Conservation (phyloP, 2,888 invertebrate genomes). For the Agapostemon virescens region DNA sequence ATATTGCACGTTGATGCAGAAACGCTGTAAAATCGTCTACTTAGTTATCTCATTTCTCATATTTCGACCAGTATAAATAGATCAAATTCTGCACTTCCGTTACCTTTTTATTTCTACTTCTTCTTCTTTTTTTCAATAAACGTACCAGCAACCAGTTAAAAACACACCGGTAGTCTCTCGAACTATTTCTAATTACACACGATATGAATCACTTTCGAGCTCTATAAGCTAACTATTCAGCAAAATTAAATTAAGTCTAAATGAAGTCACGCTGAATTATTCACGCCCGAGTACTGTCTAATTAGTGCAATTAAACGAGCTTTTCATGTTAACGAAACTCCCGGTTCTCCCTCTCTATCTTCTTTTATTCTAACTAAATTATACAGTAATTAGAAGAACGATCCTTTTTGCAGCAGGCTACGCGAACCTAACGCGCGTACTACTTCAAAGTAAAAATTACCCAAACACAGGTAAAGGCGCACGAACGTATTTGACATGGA, state of each 20-base stretch:
- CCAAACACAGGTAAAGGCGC: background rate
- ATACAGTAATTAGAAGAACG: conserved; percentile 15
- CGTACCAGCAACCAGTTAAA: background rate
- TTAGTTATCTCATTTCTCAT: background rate
- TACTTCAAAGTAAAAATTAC: conserved; percentile 9
- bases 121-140: background rate
- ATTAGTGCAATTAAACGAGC: conserved; percentile 19
- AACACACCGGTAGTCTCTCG: background rate
- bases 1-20: background rate
- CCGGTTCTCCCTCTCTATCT: background rate
- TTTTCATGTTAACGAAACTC: conserved; percentile 16
- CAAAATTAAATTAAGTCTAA: conserved; percentile 11
- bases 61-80: background rate
- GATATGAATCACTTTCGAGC: conserved; percentile 10
- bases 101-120: too few relatives aligned
- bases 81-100: background rate
- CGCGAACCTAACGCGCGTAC: background rate
- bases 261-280: conserved; percentile 2
- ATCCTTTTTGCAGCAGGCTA: conserved; percentile 3
- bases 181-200: background rate
- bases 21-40: background rate
- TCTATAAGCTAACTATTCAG: conserved; percentile 8
- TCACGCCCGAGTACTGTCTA: conserved; percentile 11
- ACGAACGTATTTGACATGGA: background rate
- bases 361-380: conserved; percentile 18